These are phyloP conservation scores for Stegana nigrithorax DNA, from an alignment of 2,888 invertebrate species.

Conservation along the genomic window DNA sequence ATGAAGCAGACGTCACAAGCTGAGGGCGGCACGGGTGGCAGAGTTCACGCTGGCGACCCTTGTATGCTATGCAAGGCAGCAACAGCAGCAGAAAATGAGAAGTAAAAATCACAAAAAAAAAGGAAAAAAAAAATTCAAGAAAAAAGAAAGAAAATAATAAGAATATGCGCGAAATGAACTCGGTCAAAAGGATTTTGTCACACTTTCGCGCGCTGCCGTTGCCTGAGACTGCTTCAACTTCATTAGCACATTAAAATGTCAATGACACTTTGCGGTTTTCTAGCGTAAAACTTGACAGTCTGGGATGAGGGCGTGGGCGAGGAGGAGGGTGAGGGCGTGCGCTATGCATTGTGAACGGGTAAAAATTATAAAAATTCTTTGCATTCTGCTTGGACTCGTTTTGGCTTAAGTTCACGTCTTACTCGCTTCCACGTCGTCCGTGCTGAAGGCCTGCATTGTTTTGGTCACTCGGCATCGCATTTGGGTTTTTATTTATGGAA, in stretches of 20 bases:
- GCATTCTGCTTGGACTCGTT: background rate
- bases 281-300: background rate
- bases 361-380: background rate
- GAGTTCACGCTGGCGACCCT: slow-evolving; percentile 41
- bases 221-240: slow-evolving; percentile 36
- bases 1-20: slow-evolving; percentile 30
- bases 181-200: slow-evolving; percentile 36
- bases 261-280: slow-evolving; percentile 48
- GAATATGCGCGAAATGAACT: slow-evolving; percentile 16
- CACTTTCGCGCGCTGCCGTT: slow-evolving; percentile 34
- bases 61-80: no score
- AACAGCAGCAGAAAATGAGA: no score
- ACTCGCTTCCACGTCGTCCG: background rate
- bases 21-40: background rate
- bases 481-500: slow-evolving; percentile 50
- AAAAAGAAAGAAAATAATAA: no score
- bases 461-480: no score
- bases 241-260: slow-evolving; percentile 62
- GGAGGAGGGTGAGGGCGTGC: background rate
- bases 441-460: slow-evolving; percentile 36
- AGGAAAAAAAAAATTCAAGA: background rate
- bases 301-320: background rate
- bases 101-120: slow-evolving; percentile 12
- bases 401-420: background rate
- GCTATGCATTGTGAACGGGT: background rate